Evolutionary conservation across 1,140 invertebrate genomes (phyloP).

Genomic region (Cecropterus lyciades): DNA sequence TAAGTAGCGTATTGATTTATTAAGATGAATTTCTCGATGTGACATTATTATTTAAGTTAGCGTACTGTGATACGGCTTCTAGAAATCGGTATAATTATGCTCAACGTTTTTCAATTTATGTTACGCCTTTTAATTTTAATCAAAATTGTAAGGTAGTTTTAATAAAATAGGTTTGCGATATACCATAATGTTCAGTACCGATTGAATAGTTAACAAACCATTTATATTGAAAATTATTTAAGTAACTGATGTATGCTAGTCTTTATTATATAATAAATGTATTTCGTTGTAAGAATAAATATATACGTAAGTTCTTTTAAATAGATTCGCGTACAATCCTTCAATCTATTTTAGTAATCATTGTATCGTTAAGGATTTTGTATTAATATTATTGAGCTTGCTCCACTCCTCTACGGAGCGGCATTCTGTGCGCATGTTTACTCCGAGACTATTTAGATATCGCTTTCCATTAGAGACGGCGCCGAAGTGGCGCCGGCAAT

Average conservation of each 20-base stretch:
- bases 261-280: conserved; percentile 73
- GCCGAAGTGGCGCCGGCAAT: conserved; percentile 35
- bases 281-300: conserved; percentile 67
- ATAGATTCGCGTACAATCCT: conserved; percentile 66
- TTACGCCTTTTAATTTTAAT: conserved; percentile 56
- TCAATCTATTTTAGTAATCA: conserved; percentile 64
- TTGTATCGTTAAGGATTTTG: conserved; percentile 63
- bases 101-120: conserved; percentile 61
- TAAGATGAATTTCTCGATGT: conserved; percentile 38
- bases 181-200: conserved; percentile 46
- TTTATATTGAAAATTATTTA: conserved; percentile 67
- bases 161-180: conserved; percentile 48
- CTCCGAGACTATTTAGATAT: conserved; percentile 48
- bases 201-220: conserved; percentile 55
- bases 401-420: conserved; percentile 20
- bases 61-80: conserved; percentile 78
- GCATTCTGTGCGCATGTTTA: conserved; percentile 32
- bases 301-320: conserved; percentile 74
- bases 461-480: conserved; percentile 46
- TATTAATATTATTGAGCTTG: conserved; percentile 44
- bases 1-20: conserved; percentile 25
- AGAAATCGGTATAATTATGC: conserved; percentile 67
- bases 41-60: conserved; percentile 68
- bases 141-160: conserved; percentile 58
- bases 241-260: conserved; percentile 78